phyloP scores from a whole-genome alignment of 2,113 vertebrate genomes.

The Vombatus ursinus region DNA sequence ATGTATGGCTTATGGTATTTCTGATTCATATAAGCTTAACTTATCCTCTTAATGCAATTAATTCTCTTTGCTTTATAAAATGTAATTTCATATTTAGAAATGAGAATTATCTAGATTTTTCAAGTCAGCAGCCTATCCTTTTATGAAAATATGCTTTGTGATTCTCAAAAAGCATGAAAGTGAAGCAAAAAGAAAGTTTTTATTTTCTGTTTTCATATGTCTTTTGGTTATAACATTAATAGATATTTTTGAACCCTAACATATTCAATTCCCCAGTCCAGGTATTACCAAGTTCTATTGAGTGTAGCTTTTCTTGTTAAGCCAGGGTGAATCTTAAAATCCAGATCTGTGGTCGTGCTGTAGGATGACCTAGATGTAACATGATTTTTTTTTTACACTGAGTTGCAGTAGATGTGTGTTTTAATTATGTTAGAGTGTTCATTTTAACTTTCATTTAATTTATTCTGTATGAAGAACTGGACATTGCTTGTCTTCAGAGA shows the following conservation, averaged over 20 bases:
- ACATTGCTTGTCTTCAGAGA: no score
- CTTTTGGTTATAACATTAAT: not conserved
- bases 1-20: slow-evolving; percentile 77
- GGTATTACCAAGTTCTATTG: not conserved
- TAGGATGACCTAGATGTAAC: not conserved
- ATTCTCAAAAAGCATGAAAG: not conserved
- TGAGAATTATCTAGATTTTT: slow-evolving; percentile 66
- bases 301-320: not conserved
- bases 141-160: slow-evolving; percentile 35
- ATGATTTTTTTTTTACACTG: no score
- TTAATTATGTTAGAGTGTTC: no score
- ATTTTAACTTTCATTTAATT: no score
- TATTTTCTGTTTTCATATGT: not conserved
- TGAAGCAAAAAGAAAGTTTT: not conserved
- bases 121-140: slow-evolving; percentile 56
- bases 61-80: slow-evolving; percentile 39
- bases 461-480: no score
- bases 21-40: slow-evolving; percentile 77
- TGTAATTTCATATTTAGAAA: slow-evolving; percentile 65
- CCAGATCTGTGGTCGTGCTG: not conserved
- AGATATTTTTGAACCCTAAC: not conserved
- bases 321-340: not conserved
- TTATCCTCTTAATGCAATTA: slow-evolving; percentile 71
- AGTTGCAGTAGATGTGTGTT: no score
- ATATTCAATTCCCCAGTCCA: not conserved